Evolutionary conservation across 2,888 invertebrate genomes (phyloP).

Genomic region (Pelosia muscerda): DNA sequence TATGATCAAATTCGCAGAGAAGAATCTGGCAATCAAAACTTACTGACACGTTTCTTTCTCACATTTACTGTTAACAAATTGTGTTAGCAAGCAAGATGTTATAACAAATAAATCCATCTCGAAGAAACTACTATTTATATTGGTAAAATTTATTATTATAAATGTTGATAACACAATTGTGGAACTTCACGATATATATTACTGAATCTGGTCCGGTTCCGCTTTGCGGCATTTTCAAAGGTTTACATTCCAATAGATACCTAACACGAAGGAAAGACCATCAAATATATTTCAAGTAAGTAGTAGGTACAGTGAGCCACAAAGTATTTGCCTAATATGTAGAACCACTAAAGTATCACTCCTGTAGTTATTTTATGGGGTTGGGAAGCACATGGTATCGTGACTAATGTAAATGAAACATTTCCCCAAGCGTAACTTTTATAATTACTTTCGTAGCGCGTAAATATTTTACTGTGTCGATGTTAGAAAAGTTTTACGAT

Average conservation of each 20-base stretch:
- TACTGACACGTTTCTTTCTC: neutral
- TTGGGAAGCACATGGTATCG: conserved; percentile 47
- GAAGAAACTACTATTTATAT: no score
- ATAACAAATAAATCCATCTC: neutral
- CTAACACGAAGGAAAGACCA: no score
- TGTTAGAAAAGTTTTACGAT: conserved; percentile 1
- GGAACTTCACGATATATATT: no score
- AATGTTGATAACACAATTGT: no score
- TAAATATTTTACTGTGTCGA: conserved; percentile 29
- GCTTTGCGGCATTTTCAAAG: no score
- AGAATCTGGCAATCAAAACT: neutral
- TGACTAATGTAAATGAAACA: conserved; percentile 52
- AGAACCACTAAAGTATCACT: conserved; percentile 20
- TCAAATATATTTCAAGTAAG: no score
- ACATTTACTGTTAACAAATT: neutral
- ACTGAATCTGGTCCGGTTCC: no score
- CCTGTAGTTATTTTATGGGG: conserved; percentile 45
- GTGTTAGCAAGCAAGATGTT: neutral
- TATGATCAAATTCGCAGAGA: no score
- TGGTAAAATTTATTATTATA: no score
- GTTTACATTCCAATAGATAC: no score
- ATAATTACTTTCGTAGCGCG: conserved; percentile 28
- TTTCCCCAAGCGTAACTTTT: conserved; percentile 50
- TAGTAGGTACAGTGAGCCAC: conserved; percentile 10
- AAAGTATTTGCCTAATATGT: neutral